Percentiles rank a stretch among this genome's conserved stretches.
These are phyloP conservation scores for Sylvia borin DNA, from an alignment of 2,797 vertebrate species.

Conservation along the genomic window DNA sequence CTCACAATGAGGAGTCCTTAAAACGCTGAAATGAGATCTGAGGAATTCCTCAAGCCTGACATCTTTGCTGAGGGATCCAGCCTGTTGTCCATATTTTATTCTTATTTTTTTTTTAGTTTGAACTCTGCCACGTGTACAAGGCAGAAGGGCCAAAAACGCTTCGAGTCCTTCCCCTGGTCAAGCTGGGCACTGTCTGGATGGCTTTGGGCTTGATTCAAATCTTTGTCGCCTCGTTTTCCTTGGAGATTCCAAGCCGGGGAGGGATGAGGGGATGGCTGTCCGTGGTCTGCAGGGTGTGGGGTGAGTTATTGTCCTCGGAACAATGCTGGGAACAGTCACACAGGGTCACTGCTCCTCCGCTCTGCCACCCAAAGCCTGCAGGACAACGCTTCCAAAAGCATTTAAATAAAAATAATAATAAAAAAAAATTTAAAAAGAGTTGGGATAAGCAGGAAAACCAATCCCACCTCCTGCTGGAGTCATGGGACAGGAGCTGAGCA, in stretches of 20 bases:
- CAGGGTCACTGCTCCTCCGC: not conserved
- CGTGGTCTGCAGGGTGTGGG: not conserved
- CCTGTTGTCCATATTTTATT: not conserved
- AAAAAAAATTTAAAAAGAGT: not conserved
- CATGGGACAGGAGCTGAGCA: not conserved
- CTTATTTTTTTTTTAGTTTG: not conserved
- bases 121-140: not conserved
- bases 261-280: not conserved
- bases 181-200: accelerated
- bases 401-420: not conserved
- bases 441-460: not conserved
- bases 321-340: not conserved
- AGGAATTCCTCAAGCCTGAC: not conserved
- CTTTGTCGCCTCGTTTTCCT: not conserved
- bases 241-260: not conserved
- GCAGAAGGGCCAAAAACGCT: not conserved
- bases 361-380: not conserved
- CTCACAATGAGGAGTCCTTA: not conserved
- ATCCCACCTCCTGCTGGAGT: not conserved
- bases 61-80: not conserved
- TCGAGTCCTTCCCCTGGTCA: not conserved
- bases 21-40: not conserved
- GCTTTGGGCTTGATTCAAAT: not conserved
- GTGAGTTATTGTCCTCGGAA: not conserved
- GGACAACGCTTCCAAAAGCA: not conserved